phyloP scores from a whole-genome alignment of 2,888 invertebrate species.

The Sarcophaga rosellei region DNA sequence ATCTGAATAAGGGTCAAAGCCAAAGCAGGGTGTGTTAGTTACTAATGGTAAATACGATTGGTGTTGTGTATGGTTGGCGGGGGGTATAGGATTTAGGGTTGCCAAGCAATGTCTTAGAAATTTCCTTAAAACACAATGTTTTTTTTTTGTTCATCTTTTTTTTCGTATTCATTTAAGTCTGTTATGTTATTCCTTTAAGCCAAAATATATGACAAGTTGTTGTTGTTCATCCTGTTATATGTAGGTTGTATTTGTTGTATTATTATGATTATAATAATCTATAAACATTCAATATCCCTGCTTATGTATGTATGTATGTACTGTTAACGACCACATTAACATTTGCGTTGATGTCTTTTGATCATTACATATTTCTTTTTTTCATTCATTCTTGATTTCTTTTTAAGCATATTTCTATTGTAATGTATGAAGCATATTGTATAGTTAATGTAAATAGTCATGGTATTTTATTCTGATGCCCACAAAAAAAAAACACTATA shows the following conservation, averaged over 20 bases:
- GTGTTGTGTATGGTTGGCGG: not conserved
- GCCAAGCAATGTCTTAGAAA: constrained; percentile 57
- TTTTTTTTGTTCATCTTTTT: constrained; percentile 13
- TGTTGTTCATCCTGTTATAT: constrained; percentile 34
- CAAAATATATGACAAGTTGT: constrained; percentile 12
- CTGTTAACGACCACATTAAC: constrained; percentile 68
- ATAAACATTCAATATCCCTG: constrained; percentile 81
- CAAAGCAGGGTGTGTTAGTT: constrained; percentile 8
- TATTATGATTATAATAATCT: constrained; percentile 76
- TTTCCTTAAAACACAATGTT: not conserved
- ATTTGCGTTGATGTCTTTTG: constrained; percentile 50
- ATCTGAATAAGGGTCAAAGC: constrained; percentile 7
- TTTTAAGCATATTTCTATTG: constrained; percentile 32
- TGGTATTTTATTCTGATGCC: constrained; percentile 15
- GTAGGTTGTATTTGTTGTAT: constrained; percentile 24
- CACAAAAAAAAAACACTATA: constrained; percentile 3
- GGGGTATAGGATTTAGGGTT: constrained; percentile 44
- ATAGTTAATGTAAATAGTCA: constrained; percentile 17
- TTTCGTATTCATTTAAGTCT: constrained; percentile 24
- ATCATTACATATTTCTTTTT: constrained; percentile 21
- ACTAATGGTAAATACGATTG: not conserved
- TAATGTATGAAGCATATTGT: not conserved
- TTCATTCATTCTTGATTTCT: not conserved
- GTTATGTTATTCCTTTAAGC: constrained; percentile 63
- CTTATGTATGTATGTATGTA: constrained; percentile 74